Conservation (phyloP, 2,888 invertebrate species). For the Ethmia dodecea region DNA sequence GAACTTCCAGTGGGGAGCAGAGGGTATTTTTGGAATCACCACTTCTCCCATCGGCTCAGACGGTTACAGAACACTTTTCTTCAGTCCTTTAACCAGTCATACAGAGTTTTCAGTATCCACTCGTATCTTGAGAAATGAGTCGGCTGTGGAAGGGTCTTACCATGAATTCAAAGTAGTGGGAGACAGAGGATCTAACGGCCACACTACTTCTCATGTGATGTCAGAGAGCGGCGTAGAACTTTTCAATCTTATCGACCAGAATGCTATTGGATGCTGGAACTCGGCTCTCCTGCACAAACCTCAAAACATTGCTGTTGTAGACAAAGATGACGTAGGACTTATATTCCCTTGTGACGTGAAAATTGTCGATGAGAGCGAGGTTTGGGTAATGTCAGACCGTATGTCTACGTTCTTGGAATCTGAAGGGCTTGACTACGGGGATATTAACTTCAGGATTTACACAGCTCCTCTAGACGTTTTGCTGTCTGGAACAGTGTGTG, state of each 20-base stretch:
- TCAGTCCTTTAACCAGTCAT: slow-evolving; percentile 87
- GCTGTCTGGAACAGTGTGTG: slow-evolving; percentile 85
- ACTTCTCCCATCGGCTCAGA: slow-evolving; percentile 81
- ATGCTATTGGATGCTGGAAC: slow-evolving; percentile 91
- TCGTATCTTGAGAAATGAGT: slow-evolving; percentile 82
- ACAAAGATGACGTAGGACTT: slow-evolving; percentile 85
- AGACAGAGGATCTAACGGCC: slow-evolving; percentile 81
- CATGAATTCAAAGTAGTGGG: slow-evolving; percentile 83
- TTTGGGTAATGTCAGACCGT: slow-evolving; percentile 90
- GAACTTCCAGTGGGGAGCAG: slow-evolving; percentile 91
- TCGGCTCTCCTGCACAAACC: slow-evolving; percentile 80
- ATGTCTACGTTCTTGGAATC: slow-evolving; percentile 88
- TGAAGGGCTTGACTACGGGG: slow-evolving; percentile 81
- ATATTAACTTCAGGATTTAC: slow-evolving; percentile 87
- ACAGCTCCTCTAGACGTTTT: slow-evolving; percentile 82
- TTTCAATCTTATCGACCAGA: slow-evolving; percentile 87
- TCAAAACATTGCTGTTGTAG: slow-evolving; percentile 82
- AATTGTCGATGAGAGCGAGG: slow-evolving; percentile 82
- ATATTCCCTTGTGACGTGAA: slow-evolving; percentile 90
- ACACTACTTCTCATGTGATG: slow-evolving; percentile 86
- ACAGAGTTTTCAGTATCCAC: slow-evolving; percentile 90
- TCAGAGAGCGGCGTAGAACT: slow-evolving; percentile 86
- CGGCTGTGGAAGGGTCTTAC: slow-evolving; percentile 81
- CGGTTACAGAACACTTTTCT: slow-evolving; percentile 85
- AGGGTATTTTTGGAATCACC: slow-evolving; percentile 88